These are phyloP conservation scores for Patella vulgata DNA, from an alignment of 1,140 invertebrate species.

Conservation along the genomic window DNA sequence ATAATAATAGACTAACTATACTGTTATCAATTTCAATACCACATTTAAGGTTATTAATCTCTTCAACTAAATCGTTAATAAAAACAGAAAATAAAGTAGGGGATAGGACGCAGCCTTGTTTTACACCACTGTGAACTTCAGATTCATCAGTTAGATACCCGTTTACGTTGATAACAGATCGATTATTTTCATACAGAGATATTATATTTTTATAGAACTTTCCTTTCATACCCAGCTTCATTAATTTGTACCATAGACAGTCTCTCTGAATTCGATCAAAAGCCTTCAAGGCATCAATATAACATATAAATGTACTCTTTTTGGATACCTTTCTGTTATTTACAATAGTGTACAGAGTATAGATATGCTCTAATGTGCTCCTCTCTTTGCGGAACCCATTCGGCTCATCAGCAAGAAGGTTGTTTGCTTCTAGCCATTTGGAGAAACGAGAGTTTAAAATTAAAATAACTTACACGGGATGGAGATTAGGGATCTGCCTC, in stretches of 20 bases:
- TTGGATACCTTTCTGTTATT: constrained; percentile 10
- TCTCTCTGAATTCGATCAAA: constrained; percentile 9
- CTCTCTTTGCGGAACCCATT: constrained; percentile 14
- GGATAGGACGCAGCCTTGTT: constrained; percentile 18
- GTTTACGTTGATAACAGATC: constrained; percentile 9
- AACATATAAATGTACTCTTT: constrained; percentile 8
- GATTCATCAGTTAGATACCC: constrained; percentile 4
- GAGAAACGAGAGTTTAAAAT: constrained; percentile 2
- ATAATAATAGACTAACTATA: constrained; percentile 4
- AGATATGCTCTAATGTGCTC: constrained; percentile 11
- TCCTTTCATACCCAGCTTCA: neutral
- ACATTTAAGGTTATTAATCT: constrained; percentile 7
- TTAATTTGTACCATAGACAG: neutral
- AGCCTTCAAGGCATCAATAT: constrained; percentile 18
- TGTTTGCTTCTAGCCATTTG: neutral
- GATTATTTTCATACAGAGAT: constrained; percentile 2
- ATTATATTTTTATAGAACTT: constrained; percentile 1
- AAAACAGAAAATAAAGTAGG: constrained; percentile 18
- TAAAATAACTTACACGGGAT: constrained; percentile 8
- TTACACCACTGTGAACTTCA: constrained; percentile 1
- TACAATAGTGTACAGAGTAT: constrained; percentile 11
- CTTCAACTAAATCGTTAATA: constrained; percentile 14
- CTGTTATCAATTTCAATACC: constrained; percentile 7
- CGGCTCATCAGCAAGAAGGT: constrained; percentile 11
- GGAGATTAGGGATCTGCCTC: constrained; percentile 4